A percentile compares a stretch with the other conserved stretches of the same genome.
These are phyloP conservation scores for Synergus umbraculus DNA, from an alignment of 2,888 invertebrate species.

Conservation along the genomic window DNA sequence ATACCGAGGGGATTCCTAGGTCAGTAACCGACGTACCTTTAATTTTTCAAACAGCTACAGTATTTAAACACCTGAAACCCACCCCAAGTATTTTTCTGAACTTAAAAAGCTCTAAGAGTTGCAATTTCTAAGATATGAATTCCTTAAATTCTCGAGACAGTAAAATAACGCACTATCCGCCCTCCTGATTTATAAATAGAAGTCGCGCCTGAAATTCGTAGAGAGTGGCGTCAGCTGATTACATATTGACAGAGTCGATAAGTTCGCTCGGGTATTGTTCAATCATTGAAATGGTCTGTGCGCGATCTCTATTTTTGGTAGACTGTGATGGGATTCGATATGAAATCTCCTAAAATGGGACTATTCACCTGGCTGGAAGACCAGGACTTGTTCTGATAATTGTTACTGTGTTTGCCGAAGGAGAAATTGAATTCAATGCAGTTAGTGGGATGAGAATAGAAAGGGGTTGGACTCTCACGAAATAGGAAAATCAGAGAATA, in stretches of 20 bases:
- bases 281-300: conserved; percentile 43
- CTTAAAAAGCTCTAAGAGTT: neutral
- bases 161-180: neutral
- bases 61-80: neutral
- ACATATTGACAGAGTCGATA: conserved; percentile 72
- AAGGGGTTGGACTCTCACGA: neutral
- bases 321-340: conserved; percentile 5
- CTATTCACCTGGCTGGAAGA: conserved; percentile 8
- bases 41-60: conserved; percentile 34
- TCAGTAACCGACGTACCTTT: conserved; percentile 55
- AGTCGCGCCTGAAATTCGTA: conserved; percentile 46
- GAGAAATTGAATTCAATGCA: neutral
- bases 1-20: conserved; percentile 54
- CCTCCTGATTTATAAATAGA: conserved; percentile 56
- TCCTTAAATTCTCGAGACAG: neutral
- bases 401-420: neutral
- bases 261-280: conserved; percentile 56
- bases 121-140: neutral
- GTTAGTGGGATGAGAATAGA: neutral
- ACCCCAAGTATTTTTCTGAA: neutral
- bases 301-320: conserved; percentile 36
- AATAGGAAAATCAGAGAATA: neutral
- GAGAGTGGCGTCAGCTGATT: conserved; percentile 70
- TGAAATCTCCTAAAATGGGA: conserved; percentile 27
- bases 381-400: neutral